Conservation (phyloP, 2,888 invertebrate genomes). For the Protodeltote pygarga region DNA sequence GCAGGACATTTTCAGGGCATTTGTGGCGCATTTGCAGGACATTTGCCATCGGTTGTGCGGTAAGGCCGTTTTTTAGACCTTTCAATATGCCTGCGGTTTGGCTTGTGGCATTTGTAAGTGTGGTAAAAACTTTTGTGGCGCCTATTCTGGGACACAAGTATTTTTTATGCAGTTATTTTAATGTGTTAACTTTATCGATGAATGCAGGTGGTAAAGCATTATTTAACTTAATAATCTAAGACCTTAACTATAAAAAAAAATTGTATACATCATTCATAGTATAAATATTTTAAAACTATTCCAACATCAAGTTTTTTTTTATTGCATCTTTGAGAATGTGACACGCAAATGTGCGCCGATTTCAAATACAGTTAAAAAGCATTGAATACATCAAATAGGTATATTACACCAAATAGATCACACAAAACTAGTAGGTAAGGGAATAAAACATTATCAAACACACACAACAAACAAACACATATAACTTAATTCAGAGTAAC, state of each 20-base stretch:
- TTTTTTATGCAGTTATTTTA: conserved; percentile 22
- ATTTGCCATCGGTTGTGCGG: conserved; percentile 52
- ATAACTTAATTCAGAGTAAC: conserved; percentile 55
- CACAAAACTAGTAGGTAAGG: no score
- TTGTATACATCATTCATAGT: no score
- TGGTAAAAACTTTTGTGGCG: conserved; percentile 40
- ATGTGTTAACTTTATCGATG: neutral
- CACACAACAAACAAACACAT: conserved; percentile 37
- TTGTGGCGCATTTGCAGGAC: conserved; percentile 51
- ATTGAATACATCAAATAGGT: no score
- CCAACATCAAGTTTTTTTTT: no score
- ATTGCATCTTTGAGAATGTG: no score
- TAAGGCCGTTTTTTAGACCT: conserved; percentile 38
- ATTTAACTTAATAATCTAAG: no score
- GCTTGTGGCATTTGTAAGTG: conserved; percentile 36
- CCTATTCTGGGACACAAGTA: conserved; percentile 28
- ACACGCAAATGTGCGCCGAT: no score
- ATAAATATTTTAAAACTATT: no score
- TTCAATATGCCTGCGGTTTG: conserved; percentile 41
- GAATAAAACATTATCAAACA: conserved; percentile 24
- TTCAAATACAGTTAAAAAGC: no score
- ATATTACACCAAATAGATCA: no score
- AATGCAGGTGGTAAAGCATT: neutral
- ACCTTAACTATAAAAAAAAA: no score
- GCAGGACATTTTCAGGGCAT: conserved; percentile 46